Percentiles rank a stretch among this genome's conserved stretches.
Evolutionary conservation across 2,888 invertebrate species (phyloP).

Genomic region (Synanthedon myopaeformis): DNA sequence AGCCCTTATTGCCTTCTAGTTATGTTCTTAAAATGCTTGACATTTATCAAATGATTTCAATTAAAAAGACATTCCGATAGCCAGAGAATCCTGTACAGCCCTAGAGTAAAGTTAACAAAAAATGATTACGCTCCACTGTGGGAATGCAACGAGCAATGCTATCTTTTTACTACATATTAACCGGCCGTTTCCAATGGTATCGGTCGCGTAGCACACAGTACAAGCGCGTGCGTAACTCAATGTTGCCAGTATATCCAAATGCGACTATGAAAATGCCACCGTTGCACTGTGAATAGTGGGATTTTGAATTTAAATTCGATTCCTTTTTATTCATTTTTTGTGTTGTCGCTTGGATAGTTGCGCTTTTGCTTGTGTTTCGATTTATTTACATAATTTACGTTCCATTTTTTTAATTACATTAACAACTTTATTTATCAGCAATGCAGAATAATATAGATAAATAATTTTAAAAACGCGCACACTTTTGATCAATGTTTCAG

Average conservation of each 20-base stretch:
- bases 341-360: constrained; percentile 2
- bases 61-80: constrained; percentile 14
- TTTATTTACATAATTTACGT: neutral
- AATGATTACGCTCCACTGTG: constrained; percentile 36
- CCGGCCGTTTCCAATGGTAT: constrained; percentile 23
- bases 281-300: constrained; percentile 17
- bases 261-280: constrained; percentile 13
- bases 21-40: constrained; percentile 1
- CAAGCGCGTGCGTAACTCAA: constrained; percentile 13
- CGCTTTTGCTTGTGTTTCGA: constrained; percentile 1
- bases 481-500: too few relatives aligned
- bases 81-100: constrained; percentile 8
- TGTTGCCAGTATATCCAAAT: constrained; percentile 17
- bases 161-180: constrained; percentile 48
- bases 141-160: constrained; percentile 52
- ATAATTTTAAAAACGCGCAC: too few relatives aligned
- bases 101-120: constrained; percentile 27
- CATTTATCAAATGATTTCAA: constrained; percentile 16
- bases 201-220: constrained; percentile 17
- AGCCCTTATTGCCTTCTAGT: neutral
- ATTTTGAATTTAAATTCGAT: constrained; percentile 30
- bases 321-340: constrained; percentile 7
- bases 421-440: neutral
- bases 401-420: neutral
- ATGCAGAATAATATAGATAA: neutral